A percentile compares a stretch with the other conserved stretches of the same genome.
These are phyloP conservation scores for Remorina albescens DNA, from an alignment of 2,797 vertebrate species.

Conservation along the genomic window DNA sequence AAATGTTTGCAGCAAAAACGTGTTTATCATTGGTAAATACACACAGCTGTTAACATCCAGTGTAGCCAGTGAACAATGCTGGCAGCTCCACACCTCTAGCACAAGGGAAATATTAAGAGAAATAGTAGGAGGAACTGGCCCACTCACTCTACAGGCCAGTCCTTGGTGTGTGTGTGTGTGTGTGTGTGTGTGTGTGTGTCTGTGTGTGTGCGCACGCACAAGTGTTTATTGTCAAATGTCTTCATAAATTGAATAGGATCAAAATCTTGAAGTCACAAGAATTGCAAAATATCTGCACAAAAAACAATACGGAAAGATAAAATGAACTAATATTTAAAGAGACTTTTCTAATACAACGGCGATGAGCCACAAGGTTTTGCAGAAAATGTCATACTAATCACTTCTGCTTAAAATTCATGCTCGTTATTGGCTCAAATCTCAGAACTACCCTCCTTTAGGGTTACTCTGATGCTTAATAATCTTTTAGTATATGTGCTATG, in stretches of 20 bases:
- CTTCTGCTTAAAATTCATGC: neutral
- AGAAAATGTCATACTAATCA: no score
- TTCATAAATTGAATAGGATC: slow-evolving; percentile 45
- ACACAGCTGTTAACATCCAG: slow-evolving; percentile 77
- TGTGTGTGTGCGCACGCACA: slow-evolving; percentile 9
- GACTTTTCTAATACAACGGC: slow-evolving; percentile 4
- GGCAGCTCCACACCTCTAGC: slow-evolving; percentile 74
- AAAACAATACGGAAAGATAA: neutral
- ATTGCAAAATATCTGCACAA: slow-evolving; percentile 40
- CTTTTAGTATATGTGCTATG: neutral
- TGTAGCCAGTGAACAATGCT: slow-evolving; percentile 78
- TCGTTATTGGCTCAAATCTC: neutral
- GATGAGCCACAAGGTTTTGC: slow-evolving; percentile 5
- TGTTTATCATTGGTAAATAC: slow-evolving; percentile 69
- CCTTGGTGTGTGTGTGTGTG: slow-evolving; percentile 20
- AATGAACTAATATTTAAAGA: slow-evolving; percentile 4
- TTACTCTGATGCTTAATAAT: neutral
- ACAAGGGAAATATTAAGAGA: slow-evolving; percentile 77
- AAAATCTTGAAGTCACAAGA: slow-evolving; percentile 44
- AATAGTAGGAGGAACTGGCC: slow-evolving; percentile 75
- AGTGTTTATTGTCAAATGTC: slow-evolving; percentile 59
- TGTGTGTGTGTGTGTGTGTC: slow-evolving; percentile 24
- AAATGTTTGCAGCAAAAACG: slow-evolving; percentile 44
- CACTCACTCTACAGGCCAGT: slow-evolving; percentile 57
- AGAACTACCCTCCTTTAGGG: neutral